phyloP scores from a whole-genome alignment of 2,797 vertebrate species.

The Macropodus opercularis region DNA sequence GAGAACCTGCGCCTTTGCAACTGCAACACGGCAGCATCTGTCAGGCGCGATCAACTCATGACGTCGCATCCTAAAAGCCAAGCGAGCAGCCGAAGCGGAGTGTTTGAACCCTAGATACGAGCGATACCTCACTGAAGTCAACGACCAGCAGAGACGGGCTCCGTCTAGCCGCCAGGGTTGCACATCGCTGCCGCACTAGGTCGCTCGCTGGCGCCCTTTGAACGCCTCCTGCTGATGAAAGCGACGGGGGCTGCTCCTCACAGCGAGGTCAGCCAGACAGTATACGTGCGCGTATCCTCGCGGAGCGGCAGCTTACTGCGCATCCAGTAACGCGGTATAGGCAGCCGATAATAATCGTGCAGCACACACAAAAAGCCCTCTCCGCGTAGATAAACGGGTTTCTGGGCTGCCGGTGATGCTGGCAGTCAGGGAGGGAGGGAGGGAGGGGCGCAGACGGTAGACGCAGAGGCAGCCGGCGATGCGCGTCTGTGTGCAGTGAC shows the following conservation, averaged over 20 bases:
- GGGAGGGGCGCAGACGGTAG: constrained; percentile 49
- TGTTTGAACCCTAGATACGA: constrained; percentile 22
- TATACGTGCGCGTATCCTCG: neutral
- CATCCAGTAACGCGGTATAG: neutral
- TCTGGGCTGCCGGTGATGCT: constrained; percentile 48
- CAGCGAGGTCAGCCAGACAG: neutral
- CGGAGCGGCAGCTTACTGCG: constrained; percentile 7
- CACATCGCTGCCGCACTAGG: constrained; percentile 59
- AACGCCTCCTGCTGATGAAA: constrained; percentile 14
- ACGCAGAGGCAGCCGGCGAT: constrained; percentile 48
- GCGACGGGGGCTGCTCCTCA: constrained; percentile 5
- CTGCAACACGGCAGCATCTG: constrained; percentile 67
- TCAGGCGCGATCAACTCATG: constrained; percentile 69
- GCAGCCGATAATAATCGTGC: constrained; percentile 22
- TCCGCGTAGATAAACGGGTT: constrained; percentile 32
- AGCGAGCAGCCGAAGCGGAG: constrained; percentile 17
- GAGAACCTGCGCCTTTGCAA: constrained; percentile 30
- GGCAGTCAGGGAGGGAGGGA: constrained; percentile 47
- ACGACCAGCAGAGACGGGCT: constrained; percentile 20
- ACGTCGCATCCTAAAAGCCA: constrained; percentile 60
- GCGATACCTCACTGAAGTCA: constrained; percentile 35
- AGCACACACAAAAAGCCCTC: constrained; percentile 15
- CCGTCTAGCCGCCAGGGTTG: constrained; percentile 50
- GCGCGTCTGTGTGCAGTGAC: constrained; percentile 35
- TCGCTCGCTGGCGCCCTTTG: constrained; percentile 54